Evolutionary conservation across 2,797 vertebrate species (phyloP).

Genomic region (Cirrhinus mrigala): DNA sequence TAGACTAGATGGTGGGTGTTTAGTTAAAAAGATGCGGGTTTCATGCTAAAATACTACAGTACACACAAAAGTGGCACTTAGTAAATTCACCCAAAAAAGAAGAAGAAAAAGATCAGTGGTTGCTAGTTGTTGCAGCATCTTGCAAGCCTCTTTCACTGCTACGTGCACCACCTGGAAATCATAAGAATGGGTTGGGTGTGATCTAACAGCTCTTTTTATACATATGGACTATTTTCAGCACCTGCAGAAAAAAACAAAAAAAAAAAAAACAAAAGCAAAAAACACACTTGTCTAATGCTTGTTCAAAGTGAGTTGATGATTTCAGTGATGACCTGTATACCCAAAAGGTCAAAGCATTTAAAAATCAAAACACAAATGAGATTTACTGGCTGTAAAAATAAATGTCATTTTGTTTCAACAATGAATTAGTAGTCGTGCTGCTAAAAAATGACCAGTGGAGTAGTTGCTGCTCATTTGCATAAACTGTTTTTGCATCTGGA

Average conservation of each 20-base stretch:
- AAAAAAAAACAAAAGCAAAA: background rate
- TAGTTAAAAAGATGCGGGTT: background rate
- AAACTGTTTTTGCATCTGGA: background rate
- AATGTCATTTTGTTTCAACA: no score
- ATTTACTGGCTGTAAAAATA: background rate
- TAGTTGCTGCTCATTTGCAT: background rate
- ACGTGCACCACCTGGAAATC: background rate
- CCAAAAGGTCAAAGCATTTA: background rate
- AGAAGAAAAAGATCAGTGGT: background rate
- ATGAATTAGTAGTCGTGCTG: no score
- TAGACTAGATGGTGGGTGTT: background rate
- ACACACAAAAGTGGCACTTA: background rate
- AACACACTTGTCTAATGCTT: background rate
- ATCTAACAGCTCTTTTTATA: background rate
- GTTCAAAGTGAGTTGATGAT: background rate
- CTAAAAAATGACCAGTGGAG: background rate
- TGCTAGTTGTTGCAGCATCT: background rate
- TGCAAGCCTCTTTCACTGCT: background rate
- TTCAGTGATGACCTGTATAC: conserved; percentile 8
- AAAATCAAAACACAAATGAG: background rate
- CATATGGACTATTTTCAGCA: background rate
- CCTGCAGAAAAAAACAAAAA: background rate
- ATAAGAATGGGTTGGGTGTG: background rate
- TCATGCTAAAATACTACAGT: background rate
- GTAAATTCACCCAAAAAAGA: background rate